Evolutionary conservation across 64 coral and sea anemone genomes (phyloP), one percentile per base, ranked within the genome.

Genomic region (Actinia tenebrosa): DNA sequence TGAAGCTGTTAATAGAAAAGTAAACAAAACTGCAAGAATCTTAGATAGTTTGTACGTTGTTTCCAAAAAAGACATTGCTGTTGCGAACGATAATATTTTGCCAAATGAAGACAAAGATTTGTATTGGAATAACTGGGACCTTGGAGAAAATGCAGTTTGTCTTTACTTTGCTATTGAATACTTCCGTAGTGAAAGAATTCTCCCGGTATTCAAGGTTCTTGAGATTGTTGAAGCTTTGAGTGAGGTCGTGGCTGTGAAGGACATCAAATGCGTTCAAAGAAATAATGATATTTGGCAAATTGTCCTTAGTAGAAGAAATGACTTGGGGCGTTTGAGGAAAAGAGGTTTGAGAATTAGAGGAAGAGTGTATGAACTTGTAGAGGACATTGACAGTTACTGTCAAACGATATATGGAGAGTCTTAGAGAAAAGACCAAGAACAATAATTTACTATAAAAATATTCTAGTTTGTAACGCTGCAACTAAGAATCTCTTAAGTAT

Each of bases 201-300:
- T 98, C 14, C 92, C 95, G 44, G 85, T 89, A 19, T 98, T 98
- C 86, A 89, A 86, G 54, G 89, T 98, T 16, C 87, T 98, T 23
- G 95, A 98, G 86, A 89, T 98, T 50, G 85, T 98, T 1, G 84
- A 94, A 42, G 92, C 92, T 61, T 52, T 98, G 16, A 90, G 53
- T 84, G 8, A 19, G 44, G 30, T 87, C 0, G 87, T 98, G 84
- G 78, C 86, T 84, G 45, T 89, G 1, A 85, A 72, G 37, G 87
- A 94, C 52, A 92, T 98, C 16, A 98, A 98, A 68, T 98, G 86
- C 69, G 95, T 98, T 53, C 95, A 94, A 79, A 85, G 80, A 68
- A 87, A 90, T 56, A 69, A 86, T 63, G 20, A 85, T 42, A 86
- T 86, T 16, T 98, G 95, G 95, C 90, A 98, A 44, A 98, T 98